Base-by-base conservation (phyloP, 2,797 vertebrate species). In the Cyprinodon diabolis region DNA sequence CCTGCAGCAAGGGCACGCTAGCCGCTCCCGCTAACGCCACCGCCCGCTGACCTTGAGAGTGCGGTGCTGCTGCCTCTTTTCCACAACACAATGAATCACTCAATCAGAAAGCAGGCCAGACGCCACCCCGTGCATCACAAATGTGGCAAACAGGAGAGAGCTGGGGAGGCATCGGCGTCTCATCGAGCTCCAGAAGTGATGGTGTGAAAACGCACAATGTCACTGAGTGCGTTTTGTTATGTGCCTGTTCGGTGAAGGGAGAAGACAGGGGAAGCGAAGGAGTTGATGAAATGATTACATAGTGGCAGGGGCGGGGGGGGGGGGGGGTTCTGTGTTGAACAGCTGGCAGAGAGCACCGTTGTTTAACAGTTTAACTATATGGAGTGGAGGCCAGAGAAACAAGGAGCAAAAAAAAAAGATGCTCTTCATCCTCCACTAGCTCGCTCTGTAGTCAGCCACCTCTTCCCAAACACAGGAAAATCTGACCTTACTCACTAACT, bases 201-300 rank as follows among this genome's bases (percentile, higher is more conserved):
- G 92, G 89, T 90, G 92, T 93, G 93, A 93, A 95, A 94, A 93
- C 90, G 92, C 89, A 92, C 93, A 94, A 94, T 95, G 93, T 95
- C 93, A 94, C 93, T 79, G 89, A 94, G 90, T 93, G 93, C 84
- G 91, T 94, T 94, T 94, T 94, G 94, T 94, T 95, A 93, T 93
- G 91, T 93, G 92, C 84, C 89, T 91, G 90, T 90, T 87, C 88
- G 86, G 81, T 90, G 92, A 92, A 89, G 91, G 89, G 91, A 92
- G 89, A 92, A 93, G 91, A 93, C 91, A 93, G 91, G 87, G 69
- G 91, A 93, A 91, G 93, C 82, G 85, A 93, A 90, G 89, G 89
- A 94, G 92, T 93, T 95, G 95, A 95, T 94, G 93, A 95, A 94
- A 95, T 95, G 94, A 96, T 96, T 95, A 95, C 91, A 95, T 82